A percentile compares a stretch with the other conserved stretches of the same genome.
phyloP scores from a whole-genome alignment of 2,888 invertebrate species.

The Ophion costatus region DNA sequence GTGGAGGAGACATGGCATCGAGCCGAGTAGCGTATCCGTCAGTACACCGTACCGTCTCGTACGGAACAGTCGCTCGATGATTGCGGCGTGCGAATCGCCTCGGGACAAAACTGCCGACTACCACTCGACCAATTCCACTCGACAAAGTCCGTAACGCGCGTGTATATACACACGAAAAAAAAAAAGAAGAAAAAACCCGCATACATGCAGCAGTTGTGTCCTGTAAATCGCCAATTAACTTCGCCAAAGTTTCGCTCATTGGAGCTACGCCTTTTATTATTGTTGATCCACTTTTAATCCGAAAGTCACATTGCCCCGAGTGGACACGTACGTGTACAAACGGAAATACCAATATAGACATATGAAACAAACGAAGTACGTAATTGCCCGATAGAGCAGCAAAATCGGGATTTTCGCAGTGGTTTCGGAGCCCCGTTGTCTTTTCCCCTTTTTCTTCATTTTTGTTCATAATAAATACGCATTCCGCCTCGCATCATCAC shows the following conservation, averaged over 20 bases:
- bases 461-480: background rate
- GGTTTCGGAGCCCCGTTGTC: background rate
- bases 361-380: background rate
- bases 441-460: background rate
- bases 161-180: background rate
- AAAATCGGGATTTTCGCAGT: background rate
- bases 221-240: background rate
- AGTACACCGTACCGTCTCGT: background rate
- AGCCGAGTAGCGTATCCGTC: background rate
- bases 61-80: background rate
- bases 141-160: background rate
- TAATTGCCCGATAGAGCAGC: background rate
- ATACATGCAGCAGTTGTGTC: background rate
- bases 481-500: background rate
- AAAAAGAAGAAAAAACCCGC: background rate
- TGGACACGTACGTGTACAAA: background rate
- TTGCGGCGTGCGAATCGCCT: background rate
- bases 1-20: background rate
- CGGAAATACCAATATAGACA: background rate
- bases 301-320: background rate
- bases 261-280: background rate
- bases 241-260: background rate
- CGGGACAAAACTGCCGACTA: background rate
- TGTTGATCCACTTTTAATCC: background rate
- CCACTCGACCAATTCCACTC: background rate